phyloP scores from a whole-genome alignment of 2,888 invertebrate genomes.

The Pyrgus malvae region DNA sequence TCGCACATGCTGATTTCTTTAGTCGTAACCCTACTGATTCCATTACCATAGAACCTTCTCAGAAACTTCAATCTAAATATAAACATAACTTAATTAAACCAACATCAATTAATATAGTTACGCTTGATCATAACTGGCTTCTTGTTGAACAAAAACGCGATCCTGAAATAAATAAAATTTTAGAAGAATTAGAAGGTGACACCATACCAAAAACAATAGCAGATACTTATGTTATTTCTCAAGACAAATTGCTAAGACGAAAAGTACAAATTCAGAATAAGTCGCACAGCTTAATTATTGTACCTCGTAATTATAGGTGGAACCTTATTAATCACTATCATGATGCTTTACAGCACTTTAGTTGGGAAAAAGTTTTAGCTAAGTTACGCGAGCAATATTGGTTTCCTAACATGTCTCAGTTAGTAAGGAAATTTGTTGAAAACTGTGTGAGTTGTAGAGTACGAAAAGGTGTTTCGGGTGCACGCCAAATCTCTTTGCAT shows the following conservation, averaged over 20 bases:
- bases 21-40: slow-evolving; percentile 29
- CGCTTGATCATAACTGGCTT: slow-evolving; percentile 1
- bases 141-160: slow-evolving; percentile 10
- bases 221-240: slow-evolving; percentile 21
- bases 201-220: slow-evolving; percentile 17
- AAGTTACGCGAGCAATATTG: slow-evolving; percentile 33
- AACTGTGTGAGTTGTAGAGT: slow-evolving; percentile 25
- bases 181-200: slow-evolving; percentile 23
- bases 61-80: no score
- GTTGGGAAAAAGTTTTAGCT: slow-evolving; percentile 28
- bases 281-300: slow-evolving; percentile 24
- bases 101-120: no score
- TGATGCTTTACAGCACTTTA: slow-evolving; percentile 18
- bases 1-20: slow-evolving; percentile 32
- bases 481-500: slow-evolving; percentile 24
- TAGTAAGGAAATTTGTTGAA: slow-evolving; percentile 27
- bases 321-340: slow-evolving; percentile 19
- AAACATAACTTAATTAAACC: no score
- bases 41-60: neutral
- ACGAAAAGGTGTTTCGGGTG: slow-evolving; percentile 26
- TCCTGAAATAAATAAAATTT: slow-evolving; percentile 9
- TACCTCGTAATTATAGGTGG: slow-evolving; percentile 23
- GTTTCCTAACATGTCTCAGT: slow-evolving; percentile 31
- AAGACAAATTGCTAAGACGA: slow-evolving; percentile 29
- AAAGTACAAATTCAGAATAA: slow-evolving; percentile 31